These are phyloP conservation scores for Amphipyra tragopoginis DNA, from an alignment of 2,888 invertebrate genomes.

Conservation along the genomic window DNA sequence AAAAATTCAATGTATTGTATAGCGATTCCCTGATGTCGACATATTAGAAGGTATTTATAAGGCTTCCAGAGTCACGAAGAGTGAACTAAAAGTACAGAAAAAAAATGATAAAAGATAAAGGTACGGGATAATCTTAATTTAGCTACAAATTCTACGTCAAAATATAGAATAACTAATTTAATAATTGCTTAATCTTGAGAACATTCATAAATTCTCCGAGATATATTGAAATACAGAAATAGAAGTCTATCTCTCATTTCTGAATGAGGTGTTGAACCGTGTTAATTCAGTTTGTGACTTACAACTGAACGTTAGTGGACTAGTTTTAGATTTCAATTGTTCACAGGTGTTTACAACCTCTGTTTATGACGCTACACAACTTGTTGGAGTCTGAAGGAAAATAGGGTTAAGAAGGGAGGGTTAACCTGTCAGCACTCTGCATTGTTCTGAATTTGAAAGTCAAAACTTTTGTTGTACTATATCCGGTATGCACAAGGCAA, in stretches of 20 bases:
- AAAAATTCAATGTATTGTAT: no score
- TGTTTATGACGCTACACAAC: conserved; percentile 21
- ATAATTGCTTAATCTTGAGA: no score
- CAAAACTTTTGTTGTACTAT: conserved; percentile 6
- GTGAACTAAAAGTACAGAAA: no score
- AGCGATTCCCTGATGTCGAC: no score
- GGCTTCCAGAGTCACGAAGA: no score
- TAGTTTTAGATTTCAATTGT: conserved; percentile 31
- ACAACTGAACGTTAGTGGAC: not conserved
- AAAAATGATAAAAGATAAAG: no score
- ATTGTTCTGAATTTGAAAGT: conserved; percentile 7
- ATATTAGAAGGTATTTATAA: no score
- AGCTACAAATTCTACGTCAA: no score
- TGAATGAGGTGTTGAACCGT: conserved; percentile 6
- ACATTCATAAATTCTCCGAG: not conserved
- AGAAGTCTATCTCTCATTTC: not conserved
- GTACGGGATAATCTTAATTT: no score
- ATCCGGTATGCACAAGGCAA: no score
- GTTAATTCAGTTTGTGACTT: conserved; percentile 22
- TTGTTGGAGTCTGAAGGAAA: conserved; percentile 17
- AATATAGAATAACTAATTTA: no score
- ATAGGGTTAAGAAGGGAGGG: conserved; percentile 2
- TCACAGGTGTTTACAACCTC: conserved; percentile 17
- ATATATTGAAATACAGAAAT: conserved; percentile 2
- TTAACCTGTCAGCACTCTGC: not conserved